These are phyloP conservation scores for Eupithecia pulchellata DNA, from an alignment of 2,888 invertebrate genomes.

Conservation along the genomic window DNA sequence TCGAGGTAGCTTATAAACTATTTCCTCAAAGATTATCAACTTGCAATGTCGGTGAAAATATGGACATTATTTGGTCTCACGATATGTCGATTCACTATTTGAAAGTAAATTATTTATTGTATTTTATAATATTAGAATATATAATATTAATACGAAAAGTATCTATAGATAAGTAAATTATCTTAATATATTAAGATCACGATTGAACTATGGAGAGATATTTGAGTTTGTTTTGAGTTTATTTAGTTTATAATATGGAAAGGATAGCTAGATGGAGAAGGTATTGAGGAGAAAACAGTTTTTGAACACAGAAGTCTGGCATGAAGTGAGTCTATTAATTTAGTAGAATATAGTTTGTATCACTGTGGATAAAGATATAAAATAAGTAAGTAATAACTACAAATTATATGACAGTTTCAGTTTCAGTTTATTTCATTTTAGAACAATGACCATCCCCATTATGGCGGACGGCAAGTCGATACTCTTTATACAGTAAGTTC, in stretches of 20 bases:
- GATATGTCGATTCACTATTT: not conserved
- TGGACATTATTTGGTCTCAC: not conserved
- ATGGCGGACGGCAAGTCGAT: slow-evolving; percentile 5
- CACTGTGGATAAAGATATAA: not conserved
- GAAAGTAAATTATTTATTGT: not conserved
- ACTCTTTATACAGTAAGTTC: slow-evolving; percentile 29
- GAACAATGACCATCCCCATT: not conserved
- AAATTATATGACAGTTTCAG: not conserved
- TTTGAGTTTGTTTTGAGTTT: too few species aligned
- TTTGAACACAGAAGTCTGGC: too few species aligned
- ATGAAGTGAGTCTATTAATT: too few species aligned
- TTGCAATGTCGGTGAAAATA: not conserved
- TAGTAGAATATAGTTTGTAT: not conserved
- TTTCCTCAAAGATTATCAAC: slow-evolving; percentile 6
- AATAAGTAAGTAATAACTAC: not conserved
- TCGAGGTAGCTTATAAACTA: not conserved
- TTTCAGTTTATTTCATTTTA: not conserved
- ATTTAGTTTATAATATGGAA: too few species aligned
- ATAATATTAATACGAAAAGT: too few species aligned
- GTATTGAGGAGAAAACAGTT: too few species aligned
- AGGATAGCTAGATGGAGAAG: too few species aligned
- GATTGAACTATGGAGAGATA: too few species aligned
- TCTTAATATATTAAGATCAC: not conserved
- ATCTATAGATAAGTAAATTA: too few species aligned
- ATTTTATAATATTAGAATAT: not conserved